Evolutionary conservation across 1,140 invertebrate species (phyloP), one percentile per base, ranked within the genome.

Genomic region (Sycophaga agraensis): DNA sequence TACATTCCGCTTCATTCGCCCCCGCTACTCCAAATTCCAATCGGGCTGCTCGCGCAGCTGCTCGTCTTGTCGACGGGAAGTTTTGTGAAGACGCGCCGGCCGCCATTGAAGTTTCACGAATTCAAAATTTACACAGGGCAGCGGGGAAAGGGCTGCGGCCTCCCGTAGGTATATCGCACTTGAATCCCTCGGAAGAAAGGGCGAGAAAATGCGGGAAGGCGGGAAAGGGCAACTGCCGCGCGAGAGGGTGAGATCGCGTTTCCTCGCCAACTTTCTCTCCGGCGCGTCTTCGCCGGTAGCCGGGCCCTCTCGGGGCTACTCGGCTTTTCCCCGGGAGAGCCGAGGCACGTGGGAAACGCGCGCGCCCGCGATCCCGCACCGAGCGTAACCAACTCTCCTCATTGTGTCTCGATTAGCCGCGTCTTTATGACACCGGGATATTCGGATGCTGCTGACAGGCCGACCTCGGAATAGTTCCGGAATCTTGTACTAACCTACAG

Each of bases 371-470:
- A 59, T 51, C 35, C 45, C 46, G 46, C 12, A 40, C 35, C 12
- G 26, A 50, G 12, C 12, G 8, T 49, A 59, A 45, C 21, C 28
- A 28, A 53, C 6, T 24, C 46, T 53, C 49, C 26, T n/a, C n/a
- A n/a, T 54, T 60, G 19, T 54, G 17, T n/a, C 6, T 46, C 58
- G 49, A 60, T 53, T 54, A 46, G 37, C 40, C n/a, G 12, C 11
- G 19, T 50, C 19, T 42, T 42, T 37, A 17, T 31, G n/a, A 37
- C 24, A 37, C 19, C 17, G 17, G 43, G 48, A 48, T n/a, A n/a
- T n/a, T n/a, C n/a, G n/a, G n/a, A n/a, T n/a, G n/a, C n/a, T n/a
- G n/a, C n/a, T n/a, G n/a, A n/a, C n/a, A n/a, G n/a, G n/a, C n/a
- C n/a, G n/a, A n/a, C n/a, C n/a, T n/a, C n/a, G n/a, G n/a, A n/a